These are phyloP conservation scores for Lamellibrachia luymesi DNA, from an alignment of 1,140 invertebrate genomes.

Conservation along the genomic window DNA sequence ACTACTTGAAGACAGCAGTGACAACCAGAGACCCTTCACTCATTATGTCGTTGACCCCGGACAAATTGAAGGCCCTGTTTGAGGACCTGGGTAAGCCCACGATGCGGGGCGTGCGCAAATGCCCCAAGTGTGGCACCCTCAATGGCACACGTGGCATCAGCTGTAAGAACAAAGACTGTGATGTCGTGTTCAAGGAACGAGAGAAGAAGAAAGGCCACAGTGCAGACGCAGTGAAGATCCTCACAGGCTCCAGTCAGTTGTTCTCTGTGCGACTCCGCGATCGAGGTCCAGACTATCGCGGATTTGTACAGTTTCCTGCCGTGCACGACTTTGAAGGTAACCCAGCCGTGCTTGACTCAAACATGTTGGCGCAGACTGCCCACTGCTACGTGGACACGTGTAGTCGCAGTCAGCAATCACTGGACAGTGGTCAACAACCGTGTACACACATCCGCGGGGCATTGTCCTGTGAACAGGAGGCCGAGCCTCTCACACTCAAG, in stretches of 20 bases:
- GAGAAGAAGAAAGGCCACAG: slow-evolving; percentile 66
- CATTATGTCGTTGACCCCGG: slow-evolving; percentile 24
- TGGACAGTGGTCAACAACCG: slow-evolving; percentile 31
- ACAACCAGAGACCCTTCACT: neutral
- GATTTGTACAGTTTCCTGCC: slow-evolving; percentile 72
- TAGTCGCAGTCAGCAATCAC: slow-evolving; percentile 32
- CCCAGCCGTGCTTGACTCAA: slow-evolving; percentile 58
- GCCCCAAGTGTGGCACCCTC: slow-evolving; percentile 75
- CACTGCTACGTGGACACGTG: slow-evolving; percentile 71
- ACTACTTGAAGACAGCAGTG: neutral
- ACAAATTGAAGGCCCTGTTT: slow-evolving; percentile 58
- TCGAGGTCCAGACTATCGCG: slow-evolving; percentile 70
- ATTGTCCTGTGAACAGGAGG: slow-evolving; percentile 66
- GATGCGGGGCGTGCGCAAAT: slow-evolving; percentile 71
- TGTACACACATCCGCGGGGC: slow-evolving; percentile 74
- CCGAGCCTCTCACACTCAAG: slow-evolving; percentile 66
- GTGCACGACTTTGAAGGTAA: slow-evolving; percentile 56
- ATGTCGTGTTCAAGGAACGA: slow-evolving; percentile 70
- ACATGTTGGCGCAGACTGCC: slow-evolving; percentile 60
- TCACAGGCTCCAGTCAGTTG: slow-evolving; percentile 66
- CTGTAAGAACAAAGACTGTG: slow-evolving; percentile 77
- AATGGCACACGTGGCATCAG: slow-evolving; percentile 73
- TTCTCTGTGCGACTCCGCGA: slow-evolving; percentile 72
- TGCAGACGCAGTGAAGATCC: slow-evolving; percentile 70
- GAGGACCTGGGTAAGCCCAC: slow-evolving; percentile 71